phyloP scores from a whole-genome alignment of 2,888 invertebrate species.

The Cylloceria caligata region DNA sequence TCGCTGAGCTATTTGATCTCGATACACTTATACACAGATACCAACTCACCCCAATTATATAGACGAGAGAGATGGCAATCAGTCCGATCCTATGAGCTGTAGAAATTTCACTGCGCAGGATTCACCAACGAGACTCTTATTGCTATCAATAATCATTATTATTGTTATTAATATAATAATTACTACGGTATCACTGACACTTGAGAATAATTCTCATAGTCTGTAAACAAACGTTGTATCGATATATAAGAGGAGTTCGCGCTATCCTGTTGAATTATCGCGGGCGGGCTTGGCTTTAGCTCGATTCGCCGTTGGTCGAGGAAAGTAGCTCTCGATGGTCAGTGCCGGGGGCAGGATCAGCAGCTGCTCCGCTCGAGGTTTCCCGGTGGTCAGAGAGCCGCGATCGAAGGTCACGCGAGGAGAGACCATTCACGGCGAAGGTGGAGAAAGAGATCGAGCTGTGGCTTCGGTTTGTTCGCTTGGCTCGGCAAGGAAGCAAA shows the following conservation, averaged over 20 bases:
- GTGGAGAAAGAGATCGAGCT: constrained; percentile 53
- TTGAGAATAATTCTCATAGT: constrained; percentile 4
- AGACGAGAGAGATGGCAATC: neutral
- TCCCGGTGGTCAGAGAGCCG: constrained; percentile 43
- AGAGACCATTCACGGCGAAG: constrained; percentile 61
- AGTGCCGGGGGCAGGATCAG: constrained; percentile 26
- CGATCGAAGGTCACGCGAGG: constrained; percentile 65
- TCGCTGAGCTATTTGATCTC: no score
- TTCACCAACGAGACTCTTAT: neutral
- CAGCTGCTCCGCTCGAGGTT: constrained; percentile 35
- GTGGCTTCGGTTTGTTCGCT: constrained; percentile 42
- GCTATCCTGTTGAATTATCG: neutral
- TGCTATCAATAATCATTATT: neutral
- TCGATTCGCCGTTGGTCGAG: constrained; percentile 33
- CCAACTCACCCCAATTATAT: no score
- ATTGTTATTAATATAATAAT: neutral
- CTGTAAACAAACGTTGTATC: neutral
- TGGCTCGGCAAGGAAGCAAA: constrained; percentile 29
- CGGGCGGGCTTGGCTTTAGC: neutral
- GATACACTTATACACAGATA: no score
- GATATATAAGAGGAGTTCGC: neutral
- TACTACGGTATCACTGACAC: constrained; percentile 25
- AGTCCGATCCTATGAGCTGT: neutral
- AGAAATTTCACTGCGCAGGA: neutral
- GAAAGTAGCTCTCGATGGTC: constrained; percentile 26